Conservation (phyloP, 2,113 vertebrate species). For the Progne subis region DNA sequence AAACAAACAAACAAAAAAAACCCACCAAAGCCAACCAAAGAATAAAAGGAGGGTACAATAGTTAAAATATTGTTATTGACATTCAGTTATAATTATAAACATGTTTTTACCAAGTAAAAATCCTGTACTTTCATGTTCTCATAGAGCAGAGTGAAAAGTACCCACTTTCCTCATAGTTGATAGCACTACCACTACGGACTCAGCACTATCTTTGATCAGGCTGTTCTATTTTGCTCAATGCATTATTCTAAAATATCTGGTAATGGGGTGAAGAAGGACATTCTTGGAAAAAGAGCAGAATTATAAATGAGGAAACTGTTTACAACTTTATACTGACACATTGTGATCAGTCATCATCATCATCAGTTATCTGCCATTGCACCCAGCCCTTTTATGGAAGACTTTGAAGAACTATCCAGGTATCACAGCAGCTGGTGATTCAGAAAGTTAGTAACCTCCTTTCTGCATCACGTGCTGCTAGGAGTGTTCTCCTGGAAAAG, state of each 20-base stretch:
- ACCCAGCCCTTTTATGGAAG: not conserved
- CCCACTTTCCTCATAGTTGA: not conserved
- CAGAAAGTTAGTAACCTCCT: not conserved
- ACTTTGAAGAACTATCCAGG: conserved; percentile 37
- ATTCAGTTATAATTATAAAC: not conserved
- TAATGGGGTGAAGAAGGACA: not conserved
- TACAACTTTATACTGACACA: not conserved
- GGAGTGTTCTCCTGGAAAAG: not conserved
- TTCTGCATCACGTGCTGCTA: not conserved
- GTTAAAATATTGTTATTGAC: not conserved
- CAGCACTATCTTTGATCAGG: not conserved
- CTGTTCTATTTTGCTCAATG: not conserved
- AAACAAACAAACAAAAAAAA: no score
- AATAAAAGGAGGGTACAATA: not conserved
- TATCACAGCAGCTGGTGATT: conserved; percentile 39
- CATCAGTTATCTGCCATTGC: not conserved
- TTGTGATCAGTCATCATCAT: not conserved
- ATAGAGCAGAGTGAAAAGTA: not conserved
- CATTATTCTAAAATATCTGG: not conserved
- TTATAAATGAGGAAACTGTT: not conserved
- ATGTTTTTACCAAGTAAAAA: not conserved
- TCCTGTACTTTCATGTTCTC: not conserved
- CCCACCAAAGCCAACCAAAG: not conserved
- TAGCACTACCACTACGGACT: not conserved
- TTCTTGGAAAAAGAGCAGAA: not conserved